Conservation (phyloP, 2,888 invertebrate genomes). For the Plebejus anna region DNA sequence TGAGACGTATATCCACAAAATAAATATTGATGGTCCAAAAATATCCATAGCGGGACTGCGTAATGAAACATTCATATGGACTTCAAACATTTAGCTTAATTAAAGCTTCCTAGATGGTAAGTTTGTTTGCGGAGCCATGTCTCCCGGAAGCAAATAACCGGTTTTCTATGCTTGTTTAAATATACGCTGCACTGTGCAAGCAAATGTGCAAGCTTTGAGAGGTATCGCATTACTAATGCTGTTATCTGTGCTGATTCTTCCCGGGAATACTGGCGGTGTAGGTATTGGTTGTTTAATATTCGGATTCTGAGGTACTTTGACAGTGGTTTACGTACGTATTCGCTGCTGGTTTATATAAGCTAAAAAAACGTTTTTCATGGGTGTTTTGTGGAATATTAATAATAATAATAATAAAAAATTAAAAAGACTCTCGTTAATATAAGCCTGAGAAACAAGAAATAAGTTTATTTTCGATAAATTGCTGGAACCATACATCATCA, state of each 20-base stretch:
- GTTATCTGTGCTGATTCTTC: constrained; percentile 45
- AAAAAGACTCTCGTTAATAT: too few relatives aligned
- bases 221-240: constrained; percentile 46
- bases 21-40: constrained; percentile 18
- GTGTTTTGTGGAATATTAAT: too few relatives aligned
- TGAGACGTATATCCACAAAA: not conserved
- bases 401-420: too few relatives aligned
- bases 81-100: constrained; percentile 41
- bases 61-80: constrained; percentile 28
- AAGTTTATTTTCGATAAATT: too few relatives aligned
- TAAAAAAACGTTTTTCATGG: too few relatives aligned
- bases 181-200: constrained; percentile 64
- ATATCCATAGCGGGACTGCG: constrained; percentile 36
- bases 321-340: not conserved
- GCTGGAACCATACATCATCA: too few relatives aligned
- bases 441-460: too few relatives aligned
- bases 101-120: constrained; percentile 51
- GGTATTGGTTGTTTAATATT: constrained; percentile 11
- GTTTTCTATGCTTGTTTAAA: constrained; percentile 63
- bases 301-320: not conserved
- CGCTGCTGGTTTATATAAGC: too few relatives aligned
- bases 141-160: constrained; percentile 51
- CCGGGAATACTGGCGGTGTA: constrained; percentile 15
- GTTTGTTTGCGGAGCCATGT: constrained; percentile 49
- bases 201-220: constrained; percentile 60